Conservation (phyloP, 2,113 vertebrate genomes). For the Strix aluco region DNA sequence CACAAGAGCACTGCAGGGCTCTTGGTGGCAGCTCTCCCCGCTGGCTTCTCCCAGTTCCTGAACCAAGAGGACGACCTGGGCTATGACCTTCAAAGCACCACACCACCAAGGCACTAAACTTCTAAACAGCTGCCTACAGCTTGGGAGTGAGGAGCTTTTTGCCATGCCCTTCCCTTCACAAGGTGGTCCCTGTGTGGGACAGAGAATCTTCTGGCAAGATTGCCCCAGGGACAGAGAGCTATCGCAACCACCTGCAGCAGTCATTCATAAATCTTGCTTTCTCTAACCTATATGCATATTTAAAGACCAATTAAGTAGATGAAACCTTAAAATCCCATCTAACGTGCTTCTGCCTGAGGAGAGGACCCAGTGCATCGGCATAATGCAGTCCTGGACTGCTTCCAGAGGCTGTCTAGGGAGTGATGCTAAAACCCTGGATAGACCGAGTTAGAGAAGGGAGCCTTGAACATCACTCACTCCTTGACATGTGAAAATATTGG, state of each 20-base stretch:
- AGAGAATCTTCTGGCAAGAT: not conserved
- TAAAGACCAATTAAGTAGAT: slow-evolving; percentile 8
- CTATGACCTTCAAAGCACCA: not conserved
- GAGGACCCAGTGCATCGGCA: not conserved
- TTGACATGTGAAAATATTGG: not conserved
- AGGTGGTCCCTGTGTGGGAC: not conserved
- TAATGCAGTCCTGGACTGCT: not conserved
- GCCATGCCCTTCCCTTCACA: too few species aligned
- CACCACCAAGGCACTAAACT: not conserved
- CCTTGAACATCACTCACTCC: not conserved
- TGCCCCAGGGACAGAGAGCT: not conserved
- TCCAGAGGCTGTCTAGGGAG: not conserved
- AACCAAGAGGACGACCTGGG: not conserved
- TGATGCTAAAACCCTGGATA: not conserved
- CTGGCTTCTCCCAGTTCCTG: not conserved
- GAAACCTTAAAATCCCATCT: not conserved
- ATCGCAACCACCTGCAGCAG: not conserved
- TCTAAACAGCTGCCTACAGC: not conserved
- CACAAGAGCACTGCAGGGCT: not conserved
- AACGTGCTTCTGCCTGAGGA: not conserved
- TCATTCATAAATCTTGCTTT: not conserved
- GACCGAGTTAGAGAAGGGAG: not conserved
- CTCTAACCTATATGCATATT: slow-evolving; percentile 17
- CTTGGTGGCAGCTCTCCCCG: not conserved
- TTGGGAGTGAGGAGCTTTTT: not conserved